These are phyloP conservation scores for Paratrypauchen microcephalus DNA, from an alignment of 2,797 vertebrate genomes.

Conservation along the genomic window DNA sequence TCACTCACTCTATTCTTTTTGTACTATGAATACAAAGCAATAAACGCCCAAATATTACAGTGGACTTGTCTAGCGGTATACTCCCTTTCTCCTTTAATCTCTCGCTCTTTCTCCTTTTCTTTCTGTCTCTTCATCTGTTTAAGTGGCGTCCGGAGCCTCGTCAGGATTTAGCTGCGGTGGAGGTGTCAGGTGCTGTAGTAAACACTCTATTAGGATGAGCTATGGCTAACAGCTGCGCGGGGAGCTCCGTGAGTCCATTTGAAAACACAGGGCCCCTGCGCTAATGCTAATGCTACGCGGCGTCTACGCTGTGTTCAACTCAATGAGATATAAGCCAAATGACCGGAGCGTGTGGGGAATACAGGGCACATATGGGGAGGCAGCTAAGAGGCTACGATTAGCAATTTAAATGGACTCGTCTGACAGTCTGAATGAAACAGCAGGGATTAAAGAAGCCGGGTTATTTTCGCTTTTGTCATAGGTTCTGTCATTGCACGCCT, in stretches of 20 bases:
- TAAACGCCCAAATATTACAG: too few relatives aligned
- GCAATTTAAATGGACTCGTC: conserved; percentile 69
- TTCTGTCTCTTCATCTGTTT: not conserved
- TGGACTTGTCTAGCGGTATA: too few relatives aligned
- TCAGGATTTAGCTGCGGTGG: conserved; percentile 2
- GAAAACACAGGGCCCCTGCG: conserved; percentile 26
- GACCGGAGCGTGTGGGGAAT: conserved; percentile 42
- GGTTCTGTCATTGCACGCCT: too few relatives aligned
- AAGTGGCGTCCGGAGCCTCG: conserved; percentile 18
- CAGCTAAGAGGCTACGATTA: conserved; percentile 65
- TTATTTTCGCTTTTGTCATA: not conserved
- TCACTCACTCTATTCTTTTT: too few relatives aligned
- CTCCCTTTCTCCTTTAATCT: not conserved
- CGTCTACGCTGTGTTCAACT: conserved; percentile 51
- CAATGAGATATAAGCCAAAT: conserved; percentile 68
- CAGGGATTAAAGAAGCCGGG: conserved; percentile 50
- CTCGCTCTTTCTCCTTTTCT: not conserved
- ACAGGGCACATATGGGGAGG: conserved; percentile 44
- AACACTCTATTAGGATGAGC: conserved; percentile 46
- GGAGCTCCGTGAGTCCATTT: conserved; percentile 40
- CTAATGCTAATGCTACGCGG: conserved; percentile 62
- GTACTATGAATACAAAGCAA: too few relatives aligned
- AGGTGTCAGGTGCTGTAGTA: conserved; percentile 29
- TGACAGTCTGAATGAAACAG: conserved; percentile 50
- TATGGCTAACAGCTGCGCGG: conserved; percentile 37